A percentile compares a stretch with the other conserved stretches of the same genome.
Evolutionary conservation across 2,888 invertebrate species (phyloP).

Genomic region (Galerucella pusilla): DNA sequence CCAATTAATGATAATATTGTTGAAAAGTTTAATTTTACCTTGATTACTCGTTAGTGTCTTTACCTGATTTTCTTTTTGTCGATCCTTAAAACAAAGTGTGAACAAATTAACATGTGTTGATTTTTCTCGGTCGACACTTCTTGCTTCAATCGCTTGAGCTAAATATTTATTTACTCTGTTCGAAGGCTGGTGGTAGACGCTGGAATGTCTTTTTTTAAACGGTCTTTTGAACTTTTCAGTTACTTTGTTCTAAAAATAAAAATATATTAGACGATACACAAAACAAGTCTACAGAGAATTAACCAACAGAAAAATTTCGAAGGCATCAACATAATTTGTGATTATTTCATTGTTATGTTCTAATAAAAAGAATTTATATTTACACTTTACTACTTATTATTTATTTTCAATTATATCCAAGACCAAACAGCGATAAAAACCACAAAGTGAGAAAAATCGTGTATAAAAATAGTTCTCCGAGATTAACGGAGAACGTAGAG

Average conservation of each 20-base stretch:
- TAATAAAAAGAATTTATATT: neutral
- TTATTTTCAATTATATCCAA: too few relatives aligned
- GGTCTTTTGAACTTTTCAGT: conserved; percentile 90
- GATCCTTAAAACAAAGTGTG: conserved; percentile 87
- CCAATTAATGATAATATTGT: too few relatives aligned
- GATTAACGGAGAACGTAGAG: too few relatives aligned
- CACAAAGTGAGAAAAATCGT: too few relatives aligned
- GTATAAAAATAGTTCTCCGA: too few relatives aligned
- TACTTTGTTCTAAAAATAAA: conserved; percentile 78
- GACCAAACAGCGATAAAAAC: too few relatives aligned
- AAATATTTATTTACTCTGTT: conserved; percentile 93
- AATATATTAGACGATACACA: conserved; percentile 3
- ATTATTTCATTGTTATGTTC: neutral
- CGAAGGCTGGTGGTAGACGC: conserved; percentile 88
- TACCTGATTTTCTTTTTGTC: conserved; percentile 85
- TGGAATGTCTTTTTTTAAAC: conserved; percentile 88
- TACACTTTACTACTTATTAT: too few relatives aligned
- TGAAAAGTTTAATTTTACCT: too few relatives aligned
- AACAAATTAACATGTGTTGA: conserved; percentile 87
- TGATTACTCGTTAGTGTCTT: neutral
- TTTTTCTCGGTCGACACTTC: conserved; percentile 91
- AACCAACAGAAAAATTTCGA: conserved; percentile 11
- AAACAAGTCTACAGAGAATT: conserved; percentile 3
- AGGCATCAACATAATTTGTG: neutral
- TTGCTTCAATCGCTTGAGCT: conserved; percentile 90